A percentile compares a stretch with the other conserved stretches of the same genome.
phyloP scores from a whole-genome alignment of 2,113 vertebrate species.

The Zosterops japonicus region DNA sequence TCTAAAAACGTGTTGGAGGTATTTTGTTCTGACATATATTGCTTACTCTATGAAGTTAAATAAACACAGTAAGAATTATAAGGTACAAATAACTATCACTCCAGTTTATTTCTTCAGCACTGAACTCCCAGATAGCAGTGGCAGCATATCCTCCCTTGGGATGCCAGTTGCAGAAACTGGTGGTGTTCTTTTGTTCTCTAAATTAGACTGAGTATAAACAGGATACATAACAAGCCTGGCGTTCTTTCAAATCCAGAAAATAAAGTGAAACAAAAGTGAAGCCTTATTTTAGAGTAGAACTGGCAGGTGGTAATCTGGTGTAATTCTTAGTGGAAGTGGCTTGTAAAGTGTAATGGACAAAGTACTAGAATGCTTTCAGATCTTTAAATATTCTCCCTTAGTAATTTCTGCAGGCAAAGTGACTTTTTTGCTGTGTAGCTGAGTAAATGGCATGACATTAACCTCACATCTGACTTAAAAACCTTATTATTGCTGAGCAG shows the following conservation, averaged over 20 bases:
- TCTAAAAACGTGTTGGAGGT: neutral
- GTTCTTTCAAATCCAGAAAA: neutral
- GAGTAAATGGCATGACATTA: neutral
- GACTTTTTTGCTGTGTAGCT: neutral
- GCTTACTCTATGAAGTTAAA: neutral
- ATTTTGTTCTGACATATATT: neutral
- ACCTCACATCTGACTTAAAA: neutral
- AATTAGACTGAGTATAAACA: neutral
- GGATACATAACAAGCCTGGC: neutral
- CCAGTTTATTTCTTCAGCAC: neutral
- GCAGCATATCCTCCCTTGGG: neutral
- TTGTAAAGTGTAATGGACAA: neutral
- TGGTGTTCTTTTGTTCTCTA: neutral
- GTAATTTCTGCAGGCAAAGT: neutral
- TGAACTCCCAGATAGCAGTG: neutral
- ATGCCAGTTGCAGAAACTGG: neutral
- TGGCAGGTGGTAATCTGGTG: neutral
- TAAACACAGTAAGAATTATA: neutral
- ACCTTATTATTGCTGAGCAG: neutral
- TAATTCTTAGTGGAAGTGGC: neutral
- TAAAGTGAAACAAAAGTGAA: neutral
- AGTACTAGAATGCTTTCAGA: neutral
- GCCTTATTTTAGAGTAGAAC: neutral
- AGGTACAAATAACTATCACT: neutral
- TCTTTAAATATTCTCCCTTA: neutral